These are phyloP conservation scores for Yponomeuta cagnagella DNA, from an alignment of 2,888 invertebrate species.

Conservation along the genomic window DNA sequence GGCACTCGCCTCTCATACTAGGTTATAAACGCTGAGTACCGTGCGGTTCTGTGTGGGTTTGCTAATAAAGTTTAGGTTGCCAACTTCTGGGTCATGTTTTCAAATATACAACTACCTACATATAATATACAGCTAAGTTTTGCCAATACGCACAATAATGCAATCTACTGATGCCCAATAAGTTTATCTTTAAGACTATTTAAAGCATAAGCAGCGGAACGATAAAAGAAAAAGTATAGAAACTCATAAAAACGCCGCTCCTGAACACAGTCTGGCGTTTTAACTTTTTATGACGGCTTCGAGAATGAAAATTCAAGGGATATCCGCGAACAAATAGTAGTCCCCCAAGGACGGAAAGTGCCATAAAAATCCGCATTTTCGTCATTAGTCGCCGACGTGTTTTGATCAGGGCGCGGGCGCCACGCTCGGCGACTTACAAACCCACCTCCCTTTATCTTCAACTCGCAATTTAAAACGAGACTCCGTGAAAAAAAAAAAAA, in stretches of 20 bases:
- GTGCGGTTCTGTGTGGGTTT: neutral
- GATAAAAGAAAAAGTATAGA: constrained; percentile 15
- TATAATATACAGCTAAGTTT: no score
- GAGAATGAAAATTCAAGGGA: constrained; percentile 54
- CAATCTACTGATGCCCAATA: neutral
- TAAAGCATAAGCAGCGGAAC: neutral
- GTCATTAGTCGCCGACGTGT: constrained; percentile 71
- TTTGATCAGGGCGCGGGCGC: constrained; percentile 37
- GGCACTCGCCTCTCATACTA: neutral
- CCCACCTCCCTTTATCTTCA: constrained; percentile 47
- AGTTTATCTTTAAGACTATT: neutral
- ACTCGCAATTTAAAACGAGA: constrained; percentile 47
- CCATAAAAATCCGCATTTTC: constrained; percentile 64
- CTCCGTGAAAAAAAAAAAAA: constrained; percentile 36
- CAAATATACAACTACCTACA: neutral
- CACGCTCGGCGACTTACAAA: constrained; percentile 24
- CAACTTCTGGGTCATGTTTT: constrained; percentile 5
- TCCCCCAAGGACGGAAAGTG: constrained; percentile 54
- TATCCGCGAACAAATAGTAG: constrained; percentile 58
- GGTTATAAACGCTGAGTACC: neutral
- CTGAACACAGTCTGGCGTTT: constrained; percentile 40
- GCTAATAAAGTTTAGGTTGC: constrained; percentile 9
- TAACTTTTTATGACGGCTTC: constrained; percentile 53
- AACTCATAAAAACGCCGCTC: constrained; percentile 37
- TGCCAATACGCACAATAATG: no score